Conservation (phyloP, 2,888 invertebrate genomes). For the Priocnemis perturbator region DNA sequence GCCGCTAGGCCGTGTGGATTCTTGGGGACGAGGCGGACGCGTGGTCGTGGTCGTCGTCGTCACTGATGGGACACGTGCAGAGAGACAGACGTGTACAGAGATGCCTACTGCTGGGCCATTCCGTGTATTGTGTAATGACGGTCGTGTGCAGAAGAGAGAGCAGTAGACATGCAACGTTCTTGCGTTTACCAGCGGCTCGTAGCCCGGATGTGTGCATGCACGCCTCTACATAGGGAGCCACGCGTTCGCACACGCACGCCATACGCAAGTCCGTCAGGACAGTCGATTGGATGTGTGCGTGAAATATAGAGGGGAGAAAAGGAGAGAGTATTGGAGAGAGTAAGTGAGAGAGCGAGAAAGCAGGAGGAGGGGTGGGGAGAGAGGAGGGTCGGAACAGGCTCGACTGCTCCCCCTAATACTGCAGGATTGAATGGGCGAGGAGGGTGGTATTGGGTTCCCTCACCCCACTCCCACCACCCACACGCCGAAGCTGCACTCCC, state of each 20-base stretch:
- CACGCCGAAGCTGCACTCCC: constrained; percentile 55
- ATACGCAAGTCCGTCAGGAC: too few species aligned
- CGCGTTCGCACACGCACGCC: neutral
- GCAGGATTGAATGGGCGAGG: constrained; percentile 67
- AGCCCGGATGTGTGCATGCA: too few species aligned
- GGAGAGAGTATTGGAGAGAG: constrained; percentile 7
- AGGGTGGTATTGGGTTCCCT: constrained; percentile 69
- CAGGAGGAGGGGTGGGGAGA: constrained; percentile 22
- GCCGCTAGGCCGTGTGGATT: constrained; percentile 38
- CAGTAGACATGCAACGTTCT: too few species aligned
- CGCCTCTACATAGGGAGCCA: neutral
- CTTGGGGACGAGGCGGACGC: too few species aligned
- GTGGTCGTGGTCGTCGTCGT: too few species aligned
- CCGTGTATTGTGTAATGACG: too few species aligned
- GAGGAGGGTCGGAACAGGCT: constrained; percentile 49
- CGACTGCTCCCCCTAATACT: constrained; percentile 64
- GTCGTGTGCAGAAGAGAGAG: too few species aligned
- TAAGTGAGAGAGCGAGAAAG: constrained; percentile 20
- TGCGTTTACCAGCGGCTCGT: too few species aligned
- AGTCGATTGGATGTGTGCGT: neutral
- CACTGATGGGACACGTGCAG: constrained; percentile 53
- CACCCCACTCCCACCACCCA: constrained; percentile 71
- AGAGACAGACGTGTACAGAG: constrained; percentile 6
- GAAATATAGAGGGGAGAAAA: neutral
- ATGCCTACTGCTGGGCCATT: neutral